These are phyloP conservation scores for Phataginus tricuspis DNA, from an alignment of 2,797 vertebrate species.

Conservation along the genomic window DNA sequence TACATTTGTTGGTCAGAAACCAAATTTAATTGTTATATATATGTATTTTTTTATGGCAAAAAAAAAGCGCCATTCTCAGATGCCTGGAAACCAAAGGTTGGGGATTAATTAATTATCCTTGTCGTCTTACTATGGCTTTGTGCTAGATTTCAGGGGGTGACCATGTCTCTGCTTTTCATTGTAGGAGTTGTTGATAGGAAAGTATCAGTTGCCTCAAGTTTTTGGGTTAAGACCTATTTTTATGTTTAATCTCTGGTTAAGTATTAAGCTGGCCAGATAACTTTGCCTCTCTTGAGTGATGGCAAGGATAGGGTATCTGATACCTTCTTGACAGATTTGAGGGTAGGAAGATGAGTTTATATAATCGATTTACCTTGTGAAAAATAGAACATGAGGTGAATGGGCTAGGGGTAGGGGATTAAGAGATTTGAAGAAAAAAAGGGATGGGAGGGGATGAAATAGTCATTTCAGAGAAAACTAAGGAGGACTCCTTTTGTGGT, in stretches of 20 bases:
- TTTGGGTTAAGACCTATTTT: constrained; percentile 43
- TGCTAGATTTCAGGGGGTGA: not conserved
- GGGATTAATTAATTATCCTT: constrained; percentile 37
- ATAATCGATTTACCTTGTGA: constrained; percentile 15
- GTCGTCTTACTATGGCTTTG: not conserved
- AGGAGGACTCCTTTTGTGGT: not conserved
- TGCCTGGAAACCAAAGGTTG: not conserved
- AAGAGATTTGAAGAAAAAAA: constrained; percentile 50
- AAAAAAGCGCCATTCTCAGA: not conserved
- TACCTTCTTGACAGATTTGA: not conserved
- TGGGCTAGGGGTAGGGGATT: not conserved
- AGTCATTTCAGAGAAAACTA: not conserved
- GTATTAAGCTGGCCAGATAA: constrained; percentile 27
- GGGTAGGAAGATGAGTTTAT: constrained; percentile 5
- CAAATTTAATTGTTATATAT: not conserved
- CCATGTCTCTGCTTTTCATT: constrained; percentile 16
- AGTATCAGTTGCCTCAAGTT: not conserved
- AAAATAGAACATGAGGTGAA: constrained; percentile 43
- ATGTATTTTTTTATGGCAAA: not conserved
- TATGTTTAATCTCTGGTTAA: constrained; percentile 6
- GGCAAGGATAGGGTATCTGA: not conserved
- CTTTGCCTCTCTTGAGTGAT: constrained; percentile 6
- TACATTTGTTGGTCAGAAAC: constrained; percentile 13
- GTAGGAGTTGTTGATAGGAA: constrained; percentile 21
- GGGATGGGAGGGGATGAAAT: not conserved